Conservation (phyloP, 2,888 invertebrate species). For the Clitarchus hookeri region DNA sequence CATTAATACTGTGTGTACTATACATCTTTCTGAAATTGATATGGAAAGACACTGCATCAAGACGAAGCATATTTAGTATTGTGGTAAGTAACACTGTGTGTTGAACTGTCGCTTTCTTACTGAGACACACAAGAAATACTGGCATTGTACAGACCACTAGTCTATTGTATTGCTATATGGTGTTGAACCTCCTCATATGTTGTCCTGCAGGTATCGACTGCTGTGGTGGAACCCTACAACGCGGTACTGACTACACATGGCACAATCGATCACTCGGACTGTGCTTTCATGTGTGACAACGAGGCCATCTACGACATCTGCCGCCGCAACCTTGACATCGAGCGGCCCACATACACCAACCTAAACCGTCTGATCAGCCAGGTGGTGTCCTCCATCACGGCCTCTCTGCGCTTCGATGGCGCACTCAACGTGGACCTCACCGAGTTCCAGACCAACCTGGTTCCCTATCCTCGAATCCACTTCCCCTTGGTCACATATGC, state of each 20-base stretch:
- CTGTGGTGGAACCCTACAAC: slow-evolving; percentile 63
- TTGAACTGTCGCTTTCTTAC: too few relatives aligned
- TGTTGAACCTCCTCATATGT: too few relatives aligned
- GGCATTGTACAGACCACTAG: too few relatives aligned
- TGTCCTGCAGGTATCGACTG: slow-evolving; percentile 46
- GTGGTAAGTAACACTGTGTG: too few relatives aligned
- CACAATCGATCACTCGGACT: slow-evolving; percentile 66
- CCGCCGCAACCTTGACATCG: slow-evolving; percentile 62
- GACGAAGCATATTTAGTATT: too few relatives aligned
- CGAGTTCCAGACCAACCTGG: slow-evolving; percentile 64
- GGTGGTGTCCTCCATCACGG: slow-evolving; percentile 63
- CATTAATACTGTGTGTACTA: too few relatives aligned
- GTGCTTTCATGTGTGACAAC: slow-evolving; percentile 64
- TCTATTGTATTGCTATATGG: too few relatives aligned
- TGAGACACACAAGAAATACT: too few relatives aligned
- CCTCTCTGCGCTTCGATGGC: slow-evolving; percentile 64
- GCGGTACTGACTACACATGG: slow-evolving; percentile 65
- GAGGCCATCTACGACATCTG: slow-evolving; percentile 63
- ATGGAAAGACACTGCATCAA: too few relatives aligned
- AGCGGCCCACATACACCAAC: slow-evolving; percentile 65
- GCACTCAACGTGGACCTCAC: slow-evolving; percentile 66
- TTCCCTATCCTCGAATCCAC: slow-evolving; percentile 69
- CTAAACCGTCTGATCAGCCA: slow-evolving; percentile 66
- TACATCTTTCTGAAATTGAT: too few relatives aligned
- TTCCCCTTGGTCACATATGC: slow-evolving; percentile 62